Base-by-base conservation (phyloP, 1,140 invertebrate genomes). In the Camponotus pennsylvanicus region DNA sequence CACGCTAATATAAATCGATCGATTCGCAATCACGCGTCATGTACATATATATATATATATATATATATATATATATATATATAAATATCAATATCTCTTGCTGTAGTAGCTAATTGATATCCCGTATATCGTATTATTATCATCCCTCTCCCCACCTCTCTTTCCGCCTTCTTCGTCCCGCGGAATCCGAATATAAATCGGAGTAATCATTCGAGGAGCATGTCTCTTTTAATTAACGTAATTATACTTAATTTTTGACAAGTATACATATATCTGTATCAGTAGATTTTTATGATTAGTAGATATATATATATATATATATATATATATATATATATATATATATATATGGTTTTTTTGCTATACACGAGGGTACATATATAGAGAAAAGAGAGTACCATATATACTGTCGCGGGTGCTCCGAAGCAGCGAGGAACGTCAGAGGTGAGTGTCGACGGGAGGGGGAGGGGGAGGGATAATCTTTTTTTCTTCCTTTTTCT, bases 81-180 rank as follows among this genome's bases (percentile, higher is more conserved):
- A 90, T 80, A 90, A 88, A 89, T 86, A 82, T 42, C 71, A 89
- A 87, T 89, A 89, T 77, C 42, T 77, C 49, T 85, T 75, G 40
- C 73, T 89, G 87, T 86, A 21, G 88, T 89, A 89, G 88, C 64
- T 89, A 76, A 89, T 86, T 89, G 49, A 34, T 34, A 57, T 52
- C 52, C 27, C 42, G 45, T 69, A 63, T 71, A 40, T 45, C 64
- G 45, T 70, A 80, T 71, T n/a, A 66, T 52, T 52, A 52, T 52
- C 13, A 27, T 32, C 6, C n/a, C 18, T 13, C 6, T 4, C 8
- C 55, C 21, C n/a, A 57, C 13, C 37, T 57, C 18, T 21, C 27
- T 32, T 67, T 21, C 42, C 49, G 27, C 75, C 63, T 52, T 21
- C 59, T 52, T 52, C 42, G 63, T 52, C 49, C 42, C 27, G 45